Evolutionary conservation across 2,797 vertebrate genomes (phyloP).

Genomic region (Saxicola maurus): DNA sequence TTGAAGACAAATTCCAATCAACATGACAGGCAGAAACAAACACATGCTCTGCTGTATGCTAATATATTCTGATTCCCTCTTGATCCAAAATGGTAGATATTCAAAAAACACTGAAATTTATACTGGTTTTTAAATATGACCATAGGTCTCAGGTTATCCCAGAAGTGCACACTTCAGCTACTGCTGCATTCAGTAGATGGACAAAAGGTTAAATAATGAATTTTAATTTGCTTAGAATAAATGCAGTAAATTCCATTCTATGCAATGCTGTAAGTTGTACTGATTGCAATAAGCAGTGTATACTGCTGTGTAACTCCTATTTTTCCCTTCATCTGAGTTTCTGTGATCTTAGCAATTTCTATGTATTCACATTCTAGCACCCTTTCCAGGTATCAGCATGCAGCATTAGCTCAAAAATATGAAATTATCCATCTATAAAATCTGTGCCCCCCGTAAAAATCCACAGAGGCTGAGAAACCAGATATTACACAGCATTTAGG

Average conservation of each 20-base stretch:
- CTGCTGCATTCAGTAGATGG: not conserved
- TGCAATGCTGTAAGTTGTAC: not conserved
- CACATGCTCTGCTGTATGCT: not conserved
- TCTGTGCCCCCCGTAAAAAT: not conserved
- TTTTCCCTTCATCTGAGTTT: not conserved
- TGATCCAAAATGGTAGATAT: not conserved
- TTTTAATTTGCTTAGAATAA: not conserved
- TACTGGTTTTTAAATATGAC: not conserved
- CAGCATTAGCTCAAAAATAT: not conserved
- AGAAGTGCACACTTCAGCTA: not conserved
- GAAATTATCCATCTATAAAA: not conserved
- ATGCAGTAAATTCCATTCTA: not conserved
- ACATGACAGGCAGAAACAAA: conserved; percentile 24
- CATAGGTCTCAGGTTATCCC: not conserved
- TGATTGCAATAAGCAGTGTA: not conserved
- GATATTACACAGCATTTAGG: not conserved
- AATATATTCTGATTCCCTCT: not conserved
- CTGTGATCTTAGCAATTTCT: not conserved
- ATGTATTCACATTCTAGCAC: not conserved
- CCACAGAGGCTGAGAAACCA: not conserved
- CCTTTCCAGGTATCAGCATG: not conserved
- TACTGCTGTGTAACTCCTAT: not conserved
- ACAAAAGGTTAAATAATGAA: not conserved
- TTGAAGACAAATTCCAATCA: conserved; percentile 34
- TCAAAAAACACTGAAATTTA: not conserved